Evolutionary conservation across 2,888 invertebrate species (phyloP), one percentile per base, ranked within the genome.

Genomic region (Idaea aversata): DNA sequence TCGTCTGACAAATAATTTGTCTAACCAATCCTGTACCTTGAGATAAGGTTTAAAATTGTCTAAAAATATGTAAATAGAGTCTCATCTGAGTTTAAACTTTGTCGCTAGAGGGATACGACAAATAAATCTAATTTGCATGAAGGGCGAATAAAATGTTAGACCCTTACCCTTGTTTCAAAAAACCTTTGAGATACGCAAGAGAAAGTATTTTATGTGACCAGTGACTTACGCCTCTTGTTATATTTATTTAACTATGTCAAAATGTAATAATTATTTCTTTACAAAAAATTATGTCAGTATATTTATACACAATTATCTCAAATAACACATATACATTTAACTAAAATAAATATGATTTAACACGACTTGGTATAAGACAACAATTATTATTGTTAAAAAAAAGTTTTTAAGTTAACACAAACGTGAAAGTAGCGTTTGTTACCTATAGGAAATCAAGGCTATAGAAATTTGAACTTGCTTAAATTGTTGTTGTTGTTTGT

Each of bases 81-180:
- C 64, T 62, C 57, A n/a, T 25, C 5, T 58, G 57, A 64, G 36
- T 47, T 36, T 67, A 63, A 64, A 35, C 61, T 61, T 61, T 61
- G 25, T 15, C 2, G 4, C 36, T 57, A 66, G 47, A 36, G 34
- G 58, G 57, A 47, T 69, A 65, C 2, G 25, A 25, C 2, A 25
- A 25, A 25, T 61, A 69, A 69, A 69, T 61, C 63, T 61, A 67
- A 69, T 69, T 64, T 67, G 65, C 47, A 10, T 47, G 64, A 69
- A 65, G 69, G 67, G 67, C 67, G 67, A 69, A 62, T 13, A 60
- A 60, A 69, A 67, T 62, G 65, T 65, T 35, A 65, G 67, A 62
- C 67, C 61, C 65, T 63, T 63, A 47, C 67, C 61, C 65, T 63
- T 63, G 59, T 63, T 67, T 47, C 47, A 47, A 13, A 47, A 47